These are phyloP conservation scores for Antennarius maculatus DNA, from an alignment of 2,797 vertebrate species.

Conservation along the genomic window DNA sequence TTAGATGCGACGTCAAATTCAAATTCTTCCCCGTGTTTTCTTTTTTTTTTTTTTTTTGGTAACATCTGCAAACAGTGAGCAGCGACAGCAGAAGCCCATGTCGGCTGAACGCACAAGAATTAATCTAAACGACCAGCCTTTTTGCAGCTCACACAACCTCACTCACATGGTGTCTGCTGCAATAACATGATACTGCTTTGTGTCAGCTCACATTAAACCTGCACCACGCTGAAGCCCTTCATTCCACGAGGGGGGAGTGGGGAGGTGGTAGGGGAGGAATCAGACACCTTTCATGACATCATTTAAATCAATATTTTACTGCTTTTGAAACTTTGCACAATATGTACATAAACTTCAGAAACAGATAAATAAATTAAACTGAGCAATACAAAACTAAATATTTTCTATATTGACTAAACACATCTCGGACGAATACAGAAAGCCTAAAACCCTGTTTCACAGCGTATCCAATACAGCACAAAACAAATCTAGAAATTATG, in stretches of 20 bases:
- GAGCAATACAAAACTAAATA: slow-evolving; percentile 99
- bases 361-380: slow-evolving; percentile 98
- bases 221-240: slow-evolving; percentile 50
- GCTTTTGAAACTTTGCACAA: slow-evolving; percentile 93
- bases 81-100: slow-evolving; percentile 34
- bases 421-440: slow-evolving; percentile 88
- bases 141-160: slow-evolving; percentile 43
- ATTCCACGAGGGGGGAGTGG: slow-evolving; percentile 19
- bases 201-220: slow-evolving; percentile 66
- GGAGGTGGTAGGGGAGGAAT: slow-evolving; percentile 35
- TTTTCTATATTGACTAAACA: slow-evolving; percentile 93
- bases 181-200: slow-evolving; percentile 64
- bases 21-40: slow-evolving; percentile 18
- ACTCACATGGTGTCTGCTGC: slow-evolving; percentile 50
- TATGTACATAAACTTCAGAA: slow-evolving; percentile 91
- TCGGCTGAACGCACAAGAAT: slow-evolving; percentile 41
- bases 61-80: slow-evolving; percentile 55
- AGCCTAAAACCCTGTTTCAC: slow-evolving; percentile 92
- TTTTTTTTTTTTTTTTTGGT: slow-evolving; percentile 44
- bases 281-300: slow-evolving; percentile 73
- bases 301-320: slow-evolving; percentile 97
- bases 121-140: slow-evolving; percentile 51
- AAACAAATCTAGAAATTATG: slow-evolving; percentile 81
- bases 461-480: slow-evolving; percentile 92
- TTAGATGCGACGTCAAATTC: slow-evolving; percentile 15